A percentile compares a stretch with the other conserved stretches of the same genome.
Evolutionary conservation across 2,888 invertebrate species (phyloP).

Genomic region (Drosophila emarginata): DNA sequence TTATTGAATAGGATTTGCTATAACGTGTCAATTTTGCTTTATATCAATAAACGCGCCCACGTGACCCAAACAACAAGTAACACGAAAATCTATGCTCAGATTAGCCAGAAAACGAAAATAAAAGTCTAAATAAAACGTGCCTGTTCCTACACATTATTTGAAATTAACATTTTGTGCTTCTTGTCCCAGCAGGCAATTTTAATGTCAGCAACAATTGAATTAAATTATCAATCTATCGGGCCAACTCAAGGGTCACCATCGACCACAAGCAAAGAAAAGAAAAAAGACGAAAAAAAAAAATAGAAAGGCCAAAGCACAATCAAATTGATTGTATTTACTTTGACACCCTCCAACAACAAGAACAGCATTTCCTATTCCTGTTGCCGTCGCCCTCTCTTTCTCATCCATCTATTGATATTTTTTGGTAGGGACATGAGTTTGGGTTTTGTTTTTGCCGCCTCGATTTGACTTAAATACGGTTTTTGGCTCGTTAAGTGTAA

Average conservation of each 20-base stretch:
- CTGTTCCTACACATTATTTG: slow-evolving; percentile 31
- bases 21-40: slow-evolving; percentile 23
- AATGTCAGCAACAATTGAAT: slow-evolving; percentile 71
- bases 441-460: slow-evolving; percentile 33
- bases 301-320: slow-evolving; percentile 63
- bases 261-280: slow-evolving; percentile 8
- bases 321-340: slow-evolving; percentile 76
- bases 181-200: slow-evolving; percentile 53
- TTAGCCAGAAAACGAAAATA: slow-evolving; percentile 15
- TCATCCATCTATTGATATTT: slow-evolving; percentile 3
- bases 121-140: slow-evolving; percentile 39
- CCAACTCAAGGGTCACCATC: slow-evolving; percentile 48
- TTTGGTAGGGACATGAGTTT: slow-evolving; percentile 23
- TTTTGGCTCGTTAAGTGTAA: slow-evolving; percentile 74
- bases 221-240: slow-evolving; percentile 72
- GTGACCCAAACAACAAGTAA: slow-evolving; percentile 38
- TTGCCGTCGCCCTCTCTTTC: not conserved
- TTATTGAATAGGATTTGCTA: not conserved
- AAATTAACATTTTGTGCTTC: slow-evolving; percentile 48
- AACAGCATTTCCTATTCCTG: slow-evolving; percentile 34
- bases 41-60: slow-evolving; percentile 29
- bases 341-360: slow-evolving; percentile 59
- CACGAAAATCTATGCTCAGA: slow-evolving; percentile 13
- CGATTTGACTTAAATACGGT: slow-evolving; percentile 71
- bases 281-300: slow-evolving; percentile 24